Conservation (phyloP, 1,140 invertebrate genomes). For the Bombus fervidus region DNA sequence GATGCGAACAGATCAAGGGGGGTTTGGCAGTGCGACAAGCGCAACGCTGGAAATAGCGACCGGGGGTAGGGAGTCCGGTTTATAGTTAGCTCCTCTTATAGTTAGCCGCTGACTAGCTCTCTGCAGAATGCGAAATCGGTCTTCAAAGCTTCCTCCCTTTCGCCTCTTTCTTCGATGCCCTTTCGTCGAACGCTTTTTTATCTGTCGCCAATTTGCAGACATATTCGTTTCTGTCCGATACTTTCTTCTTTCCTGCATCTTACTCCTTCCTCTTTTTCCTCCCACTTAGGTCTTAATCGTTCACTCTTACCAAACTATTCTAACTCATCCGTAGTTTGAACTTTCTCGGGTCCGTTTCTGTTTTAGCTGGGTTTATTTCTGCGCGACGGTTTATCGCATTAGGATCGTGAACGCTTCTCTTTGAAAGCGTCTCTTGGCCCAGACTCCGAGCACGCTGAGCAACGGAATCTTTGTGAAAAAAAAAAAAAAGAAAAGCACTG, state of each 20-base stretch:
- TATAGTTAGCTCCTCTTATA: constrained; percentile 78
- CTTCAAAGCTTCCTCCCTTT: constrained; percentile 49
- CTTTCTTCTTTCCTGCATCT: neutral
- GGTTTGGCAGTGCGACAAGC: constrained; percentile 73
- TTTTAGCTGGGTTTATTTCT: constrained; percentile 39
- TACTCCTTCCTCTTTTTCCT: neutral
- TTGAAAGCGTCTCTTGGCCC: constrained; percentile 38
- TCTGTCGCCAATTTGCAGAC: constrained; percentile 34
- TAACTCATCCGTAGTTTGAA: neutral
- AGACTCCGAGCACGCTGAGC: constrained; percentile 31
- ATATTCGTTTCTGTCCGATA: neutral
- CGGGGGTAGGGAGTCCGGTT: constrained; percentile 70
- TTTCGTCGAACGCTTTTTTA: neutral
- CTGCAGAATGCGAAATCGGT: constrained; percentile 75
- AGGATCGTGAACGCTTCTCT: constrained; percentile 31
- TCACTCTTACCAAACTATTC: neutral
- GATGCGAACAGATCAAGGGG: constrained; percentile 33
- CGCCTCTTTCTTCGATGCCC: neutral
- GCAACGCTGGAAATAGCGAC: constrained; percentile 72
- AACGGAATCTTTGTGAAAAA: constrained; percentile 29
- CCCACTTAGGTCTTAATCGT: neutral
- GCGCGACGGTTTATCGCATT: constrained; percentile 10
- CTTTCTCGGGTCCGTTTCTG: neutral
- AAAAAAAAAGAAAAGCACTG: neutral
- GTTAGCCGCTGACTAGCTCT: constrained; percentile 74